Conservation (phyloP, 2,113 vertebrate species). For the Tetrao urogallus region DNA sequence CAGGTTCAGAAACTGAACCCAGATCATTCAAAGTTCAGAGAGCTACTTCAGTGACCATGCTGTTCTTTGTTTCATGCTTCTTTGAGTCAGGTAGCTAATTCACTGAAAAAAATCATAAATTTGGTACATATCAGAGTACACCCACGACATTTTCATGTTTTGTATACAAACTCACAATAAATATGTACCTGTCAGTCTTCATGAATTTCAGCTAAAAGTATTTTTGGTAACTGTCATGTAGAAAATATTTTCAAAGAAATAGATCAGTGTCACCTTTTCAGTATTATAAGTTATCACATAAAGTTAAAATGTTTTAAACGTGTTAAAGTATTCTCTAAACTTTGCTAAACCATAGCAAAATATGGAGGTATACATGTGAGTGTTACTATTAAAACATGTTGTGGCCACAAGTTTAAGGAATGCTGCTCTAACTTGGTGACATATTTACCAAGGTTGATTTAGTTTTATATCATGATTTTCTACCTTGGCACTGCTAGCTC, state of each 20-base stretch:
- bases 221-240: neutral
- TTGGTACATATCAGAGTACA: neutral
- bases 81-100: neutral
- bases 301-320: neutral
- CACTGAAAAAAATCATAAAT: neutral
- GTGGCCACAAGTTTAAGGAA: neutral
- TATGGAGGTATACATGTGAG: neutral
- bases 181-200: neutral
- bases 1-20: neutral
- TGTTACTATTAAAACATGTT: neutral
- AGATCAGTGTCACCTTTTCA: neutral
- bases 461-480: neutral
- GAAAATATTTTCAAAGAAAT: neutral
- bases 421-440: neutral
- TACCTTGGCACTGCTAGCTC: neutral
- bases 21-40: neutral
- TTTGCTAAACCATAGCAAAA: neutral
- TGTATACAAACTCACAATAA: neutral
- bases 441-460: neutral
- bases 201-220: neutral
- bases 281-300: neutral
- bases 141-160: neutral
- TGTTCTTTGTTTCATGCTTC: neutral
- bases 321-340: neutral
- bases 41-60: accelerated